Evolutionary conservation across 2,888 invertebrate species (phyloP).

Genomic region (Zaprionus obscuricornis): DNA sequence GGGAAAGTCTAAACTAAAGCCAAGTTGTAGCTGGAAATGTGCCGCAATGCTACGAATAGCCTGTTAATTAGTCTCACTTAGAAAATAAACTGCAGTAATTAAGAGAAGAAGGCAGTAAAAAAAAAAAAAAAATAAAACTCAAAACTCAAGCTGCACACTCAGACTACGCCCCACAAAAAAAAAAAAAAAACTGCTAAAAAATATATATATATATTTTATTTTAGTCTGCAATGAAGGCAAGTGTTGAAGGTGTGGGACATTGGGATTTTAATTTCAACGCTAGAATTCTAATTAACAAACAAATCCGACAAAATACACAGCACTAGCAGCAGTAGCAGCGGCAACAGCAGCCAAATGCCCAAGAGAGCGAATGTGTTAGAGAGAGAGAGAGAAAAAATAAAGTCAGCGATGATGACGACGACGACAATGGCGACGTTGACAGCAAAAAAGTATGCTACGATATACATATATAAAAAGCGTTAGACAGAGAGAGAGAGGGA

Average conservation of each 20-base stretch:
- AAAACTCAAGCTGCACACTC: slow-evolving; percentile 38
- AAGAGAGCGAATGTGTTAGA: slow-evolving; percentile 32
- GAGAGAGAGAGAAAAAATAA: slow-evolving; percentile 5
- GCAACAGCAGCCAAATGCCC: slow-evolving; percentile 44
- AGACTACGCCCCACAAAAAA: slow-evolving; percentile 41
- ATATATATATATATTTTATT: not conserved
- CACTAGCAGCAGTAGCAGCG: too few relatives aligned
- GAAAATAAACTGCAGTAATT: slow-evolving; percentile 84
- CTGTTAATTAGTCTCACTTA: slow-evolving; percentile 83
- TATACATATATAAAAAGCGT: slow-evolving; percentile 53
- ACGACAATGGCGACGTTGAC: slow-evolving; percentile 12
- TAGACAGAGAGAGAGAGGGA: not conserved
- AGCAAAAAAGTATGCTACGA: slow-evolving; percentile 70
- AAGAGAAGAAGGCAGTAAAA: slow-evolving; percentile 67
- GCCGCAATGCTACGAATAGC: slow-evolving; percentile 76
- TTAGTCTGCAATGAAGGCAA: not conserved
- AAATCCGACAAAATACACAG: slow-evolving; percentile 78
- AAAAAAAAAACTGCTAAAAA: slow-evolving; percentile 24
- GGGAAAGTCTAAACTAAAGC: slow-evolving; percentile 2
- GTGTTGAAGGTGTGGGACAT: slow-evolving; percentile 9
- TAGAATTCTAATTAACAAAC: slow-evolving; percentile 83
- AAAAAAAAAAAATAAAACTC: slow-evolving; percentile 9
- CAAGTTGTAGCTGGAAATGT: slow-evolving; percentile 34
- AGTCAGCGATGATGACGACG: slow-evolving; percentile 3
- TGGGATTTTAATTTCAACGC: slow-evolving; percentile 79